A percentile compares a stretch with the other conserved stretches of the same genome.
phyloP scores from a whole-genome alignment of 2,113 vertebrate species.

The Grammomys dolichurus region DNA sequence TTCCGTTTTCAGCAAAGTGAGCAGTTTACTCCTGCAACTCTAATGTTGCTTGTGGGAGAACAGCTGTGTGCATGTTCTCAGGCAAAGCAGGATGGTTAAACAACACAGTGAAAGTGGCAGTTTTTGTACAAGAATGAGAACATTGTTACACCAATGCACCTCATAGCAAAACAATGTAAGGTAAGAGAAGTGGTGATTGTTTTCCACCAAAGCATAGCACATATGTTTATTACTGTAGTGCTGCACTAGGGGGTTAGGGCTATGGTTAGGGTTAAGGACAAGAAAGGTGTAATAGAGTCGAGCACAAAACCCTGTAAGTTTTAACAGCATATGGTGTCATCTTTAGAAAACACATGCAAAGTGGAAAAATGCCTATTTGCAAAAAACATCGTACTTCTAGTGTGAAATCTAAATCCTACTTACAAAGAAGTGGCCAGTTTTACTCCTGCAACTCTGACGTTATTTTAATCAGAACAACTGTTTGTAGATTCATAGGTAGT shows the following conservation, averaged over 20 bases:
- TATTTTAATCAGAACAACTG: neutral
- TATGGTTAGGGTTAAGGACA: neutral
- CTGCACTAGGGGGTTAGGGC: neutral
- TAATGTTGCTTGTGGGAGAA: neutral
- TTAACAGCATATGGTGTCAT: neutral
- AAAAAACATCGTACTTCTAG: neutral
- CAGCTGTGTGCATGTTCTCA: neutral
- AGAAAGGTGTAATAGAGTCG: neutral
- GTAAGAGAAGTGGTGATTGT: neutral
- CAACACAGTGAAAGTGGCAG: neutral
- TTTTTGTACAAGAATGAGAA: neutral
- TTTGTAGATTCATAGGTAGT: neutral
- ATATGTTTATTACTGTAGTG: neutral
- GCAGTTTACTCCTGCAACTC: neutral
- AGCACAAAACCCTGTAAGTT: neutral
- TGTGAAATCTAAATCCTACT: neutral
- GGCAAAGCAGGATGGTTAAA: neutral
- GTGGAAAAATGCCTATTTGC: neutral
- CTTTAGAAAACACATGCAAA: neutral
- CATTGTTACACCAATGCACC: neutral
- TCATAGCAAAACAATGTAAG: neutral
- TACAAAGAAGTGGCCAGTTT: neutral
- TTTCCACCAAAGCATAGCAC: neutral
- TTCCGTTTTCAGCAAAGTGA: neutral
- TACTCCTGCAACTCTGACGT: neutral